Conservation (phyloP, 35 echinoderm and acorn worm species). For the Heliocidaris erythrogramma region DNA sequence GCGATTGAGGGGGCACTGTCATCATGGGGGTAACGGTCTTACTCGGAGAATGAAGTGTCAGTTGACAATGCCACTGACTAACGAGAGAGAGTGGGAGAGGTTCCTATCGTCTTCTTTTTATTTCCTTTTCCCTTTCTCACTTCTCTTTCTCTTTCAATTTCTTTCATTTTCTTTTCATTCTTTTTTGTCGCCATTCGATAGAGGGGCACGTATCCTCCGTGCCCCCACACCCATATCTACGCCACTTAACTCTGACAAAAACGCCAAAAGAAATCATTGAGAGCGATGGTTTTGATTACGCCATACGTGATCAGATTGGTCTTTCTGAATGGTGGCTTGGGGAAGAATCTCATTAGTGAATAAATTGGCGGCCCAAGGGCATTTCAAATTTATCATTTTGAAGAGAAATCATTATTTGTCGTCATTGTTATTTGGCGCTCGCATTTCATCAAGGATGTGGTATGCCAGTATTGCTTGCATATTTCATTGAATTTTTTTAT, state of each 20-base stretch:
- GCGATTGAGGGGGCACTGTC: too few relatives aligned
- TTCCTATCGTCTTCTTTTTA: too few relatives aligned
- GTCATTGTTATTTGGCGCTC: neutral
- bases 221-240: too few relatives aligned
- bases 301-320: neutral
- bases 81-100: too few relatives aligned
- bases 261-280: neutral
- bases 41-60: too few relatives aligned
- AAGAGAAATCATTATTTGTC: neutral
- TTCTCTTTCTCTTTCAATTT: too few relatives aligned
- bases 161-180: too few relatives aligned
- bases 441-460: neutral
- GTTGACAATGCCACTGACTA: too few relatives aligned
- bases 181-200: too few relatives aligned
- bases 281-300: neutral
- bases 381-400: neutral
- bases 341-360: conserved; percentile 11
- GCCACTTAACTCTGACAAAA: neutral
- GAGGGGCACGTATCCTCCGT: too few relatives aligned
- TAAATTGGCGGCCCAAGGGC: neutral
- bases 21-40: too few relatives aligned
- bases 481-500: neutral
- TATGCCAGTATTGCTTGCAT: neutral
- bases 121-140: too few relatives aligned
- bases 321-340: neutral